A percentile compares a stretch with the other conserved stretches of the same genome.
Conservation (phyloP, 1,140 invertebrate genomes). For the Pogonus chalceus region DNA sequence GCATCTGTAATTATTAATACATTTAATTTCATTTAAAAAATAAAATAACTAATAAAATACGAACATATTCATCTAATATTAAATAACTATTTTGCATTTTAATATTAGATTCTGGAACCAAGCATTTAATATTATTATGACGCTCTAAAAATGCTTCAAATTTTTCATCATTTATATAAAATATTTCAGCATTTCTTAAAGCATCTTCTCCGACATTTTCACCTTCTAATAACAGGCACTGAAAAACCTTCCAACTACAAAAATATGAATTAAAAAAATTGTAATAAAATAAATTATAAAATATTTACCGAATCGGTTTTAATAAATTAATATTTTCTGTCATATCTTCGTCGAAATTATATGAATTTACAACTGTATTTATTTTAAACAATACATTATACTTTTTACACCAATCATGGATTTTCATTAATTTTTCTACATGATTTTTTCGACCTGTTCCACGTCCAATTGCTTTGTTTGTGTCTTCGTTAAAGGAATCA, state of each 20-base stretch:
- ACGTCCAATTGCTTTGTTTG: slow-evolving; percentile 35
- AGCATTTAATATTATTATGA: slow-evolving; percentile 32
- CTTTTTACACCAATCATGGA: slow-evolving; percentile 34
- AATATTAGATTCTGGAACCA: slow-evolving; percentile 41
- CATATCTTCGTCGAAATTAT: slow-evolving; percentile 41
- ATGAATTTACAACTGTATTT: slow-evolving; percentile 42
- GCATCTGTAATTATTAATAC: slow-evolving; percentile 31
- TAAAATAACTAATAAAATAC: slow-evolving; percentile 13
- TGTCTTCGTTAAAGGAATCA: slow-evolving; percentile 36
- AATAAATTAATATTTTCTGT: slow-evolving; percentile 30
- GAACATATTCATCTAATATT: slow-evolving; percentile 41
- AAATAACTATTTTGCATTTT: slow-evolving; percentile 43
- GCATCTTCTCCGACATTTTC: slow-evolving; percentile 39
- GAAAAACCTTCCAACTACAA: slow-evolving; percentile 35
- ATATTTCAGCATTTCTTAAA: slow-evolving; percentile 35
- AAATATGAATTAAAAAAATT: slow-evolving; percentile 4
- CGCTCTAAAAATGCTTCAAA: slow-evolving; percentile 36
- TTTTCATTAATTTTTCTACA: slow-evolving; percentile 31
- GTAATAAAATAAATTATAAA: not conserved
- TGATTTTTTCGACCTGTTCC: slow-evolving; percentile 34
- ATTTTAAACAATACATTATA: slow-evolving; percentile 41
- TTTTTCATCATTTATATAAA: slow-evolving; percentile 36
- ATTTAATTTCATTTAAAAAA: slow-evolving; percentile 7
- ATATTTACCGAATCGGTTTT: slow-evolving; percentile 31
- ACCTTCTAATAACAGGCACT: slow-evolving; percentile 39